Conservation (phyloP, 2,888 invertebrate genomes). For the Ptilodon capucinus region DNA sequence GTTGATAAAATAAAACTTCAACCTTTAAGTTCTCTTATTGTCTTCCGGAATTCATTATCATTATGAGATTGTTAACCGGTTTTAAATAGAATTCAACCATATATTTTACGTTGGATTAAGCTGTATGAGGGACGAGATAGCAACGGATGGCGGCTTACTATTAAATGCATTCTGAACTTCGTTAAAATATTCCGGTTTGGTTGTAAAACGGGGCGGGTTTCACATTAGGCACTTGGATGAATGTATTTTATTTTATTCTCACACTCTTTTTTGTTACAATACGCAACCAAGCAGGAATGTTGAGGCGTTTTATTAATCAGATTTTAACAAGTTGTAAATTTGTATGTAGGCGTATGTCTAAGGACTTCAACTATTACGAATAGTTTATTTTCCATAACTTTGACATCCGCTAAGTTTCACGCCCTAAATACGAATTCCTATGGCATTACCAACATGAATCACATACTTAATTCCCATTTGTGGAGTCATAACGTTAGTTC, state of each 20-base stretch:
- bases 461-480: neutral
- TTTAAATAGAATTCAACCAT: neutral
- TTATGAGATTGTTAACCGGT: neutral
- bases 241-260: slow-evolving; percentile 13
- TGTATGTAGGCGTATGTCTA: slow-evolving; percentile 18
- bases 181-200: slow-evolving; percentile 27
- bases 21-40: neutral
- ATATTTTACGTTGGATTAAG: neutral
- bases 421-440: neutral
- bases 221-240: slow-evolving; percentile 15
- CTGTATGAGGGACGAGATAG: slow-evolving; percentile 16
- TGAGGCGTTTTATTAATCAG: slow-evolving; percentile 13
- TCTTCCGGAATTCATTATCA: neutral
- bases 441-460: too few relatives aligned
- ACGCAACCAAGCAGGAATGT: neutral
- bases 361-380: slow-evolving; percentile 27
- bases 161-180: slow-evolving; percentile 18
- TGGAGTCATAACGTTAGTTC: too few relatives aligned
- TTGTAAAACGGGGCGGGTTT: slow-evolving; percentile 19
- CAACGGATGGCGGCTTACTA: slow-evolving; percentile 17
- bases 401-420: neutral
- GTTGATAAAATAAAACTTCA: neutral
- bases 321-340: slow-evolving; percentile 12
- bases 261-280: slow-evolving; percentile 5
- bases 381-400: neutral